Conservation (phyloP, 2,888 invertebrate species). For the Phanerotoma sp. region DNA sequence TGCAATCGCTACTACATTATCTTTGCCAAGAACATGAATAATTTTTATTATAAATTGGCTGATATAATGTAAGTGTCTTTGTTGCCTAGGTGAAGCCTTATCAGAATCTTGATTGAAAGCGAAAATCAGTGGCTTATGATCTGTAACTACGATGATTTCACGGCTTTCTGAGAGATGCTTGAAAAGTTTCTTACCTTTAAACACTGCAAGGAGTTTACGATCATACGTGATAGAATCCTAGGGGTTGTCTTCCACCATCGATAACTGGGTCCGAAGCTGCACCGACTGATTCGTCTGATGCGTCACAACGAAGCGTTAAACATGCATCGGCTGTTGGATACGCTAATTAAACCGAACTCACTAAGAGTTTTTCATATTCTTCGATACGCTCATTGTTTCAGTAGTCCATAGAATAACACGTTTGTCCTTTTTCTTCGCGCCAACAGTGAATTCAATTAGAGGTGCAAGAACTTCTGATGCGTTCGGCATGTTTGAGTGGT, state of each 20-base stretch:
- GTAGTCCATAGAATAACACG: constrained; percentile 8
- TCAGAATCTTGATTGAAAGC: constrained; percentile 13
- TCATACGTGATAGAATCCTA: constrained; percentile 41
- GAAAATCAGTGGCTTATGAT: constrained; percentile 27
- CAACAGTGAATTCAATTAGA: not conserved
- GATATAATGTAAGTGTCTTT: constrained; percentile 27
- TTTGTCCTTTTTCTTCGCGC: constrained; percentile 19
- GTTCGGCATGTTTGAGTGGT: not conserved
- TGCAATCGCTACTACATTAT: constrained; percentile 26
- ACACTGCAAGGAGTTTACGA: constrained; percentile 51
- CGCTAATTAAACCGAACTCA: too few relatives aligned
- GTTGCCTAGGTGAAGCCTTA: constrained; percentile 21
- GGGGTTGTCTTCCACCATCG: too few relatives aligned
- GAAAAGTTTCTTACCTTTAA: constrained; percentile 48
- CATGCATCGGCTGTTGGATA: too few relatives aligned
- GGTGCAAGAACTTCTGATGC: constrained; percentile 12
- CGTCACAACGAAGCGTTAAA: too few relatives aligned
- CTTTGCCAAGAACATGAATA: constrained; percentile 15
- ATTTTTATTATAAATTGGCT: constrained; percentile 23
- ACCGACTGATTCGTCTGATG: too few relatives aligned
- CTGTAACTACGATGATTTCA: constrained; percentile 23
- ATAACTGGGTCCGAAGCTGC: too few relatives aligned
- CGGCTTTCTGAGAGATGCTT: constrained; percentile 50
- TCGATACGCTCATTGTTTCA: constrained; percentile 18
- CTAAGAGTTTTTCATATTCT: too few relatives aligned